A percentile compares a stretch with the other conserved stretches of the same genome.
These are phyloP conservation scores for Calidris pygmaea DNA, from an alignment of 2,113 vertebrate genomes.

Conservation along the genomic window DNA sequence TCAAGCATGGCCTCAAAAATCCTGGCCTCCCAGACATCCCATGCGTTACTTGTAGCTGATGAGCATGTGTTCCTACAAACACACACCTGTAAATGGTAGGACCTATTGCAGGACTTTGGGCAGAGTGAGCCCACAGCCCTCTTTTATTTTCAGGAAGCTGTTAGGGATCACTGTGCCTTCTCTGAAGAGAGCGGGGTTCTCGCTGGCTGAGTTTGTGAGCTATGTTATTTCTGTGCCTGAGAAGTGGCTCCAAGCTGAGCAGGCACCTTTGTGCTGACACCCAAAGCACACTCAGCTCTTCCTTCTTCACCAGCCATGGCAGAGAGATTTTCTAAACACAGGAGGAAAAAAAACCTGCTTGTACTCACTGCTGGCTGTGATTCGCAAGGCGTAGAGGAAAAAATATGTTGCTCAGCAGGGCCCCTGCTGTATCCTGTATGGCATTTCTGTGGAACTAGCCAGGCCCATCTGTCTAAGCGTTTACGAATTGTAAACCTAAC, in stretches of 20 bases:
- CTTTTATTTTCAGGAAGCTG: not conserved
- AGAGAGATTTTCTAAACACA: not conserved
- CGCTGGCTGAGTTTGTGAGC: not conserved
- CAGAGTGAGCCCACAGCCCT: not conserved
- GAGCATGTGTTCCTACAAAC: not conserved
- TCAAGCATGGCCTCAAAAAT: not conserved
- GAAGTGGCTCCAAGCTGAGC: not conserved
- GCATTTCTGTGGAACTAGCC: conserved; percentile 14
- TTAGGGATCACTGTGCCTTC: not conserved
- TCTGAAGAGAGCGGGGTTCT: rapidly evolving
- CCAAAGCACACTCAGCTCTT: not conserved
- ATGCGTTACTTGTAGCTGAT: not conserved
- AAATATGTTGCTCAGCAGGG: conserved; percentile 46
- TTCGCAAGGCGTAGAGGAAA: conserved; percentile 1
- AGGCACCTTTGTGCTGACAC: not conserved
- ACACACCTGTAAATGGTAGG: not conserved
- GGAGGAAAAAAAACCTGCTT: not conserved
- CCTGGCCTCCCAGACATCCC: not conserved
- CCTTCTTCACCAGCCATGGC: not conserved
- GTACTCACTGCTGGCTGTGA: not conserved
- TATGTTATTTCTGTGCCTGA: not conserved
- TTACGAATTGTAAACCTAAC: conserved; percentile 17
- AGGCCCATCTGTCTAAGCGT: conserved; percentile 5
- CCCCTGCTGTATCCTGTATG: conserved; percentile 10
- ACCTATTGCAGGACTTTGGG: not conserved